These are phyloP conservation scores for Zaprionus ghesquierei DNA, from an alignment of 1,140 invertebrate genomes.

Conservation along the genomic window DNA sequence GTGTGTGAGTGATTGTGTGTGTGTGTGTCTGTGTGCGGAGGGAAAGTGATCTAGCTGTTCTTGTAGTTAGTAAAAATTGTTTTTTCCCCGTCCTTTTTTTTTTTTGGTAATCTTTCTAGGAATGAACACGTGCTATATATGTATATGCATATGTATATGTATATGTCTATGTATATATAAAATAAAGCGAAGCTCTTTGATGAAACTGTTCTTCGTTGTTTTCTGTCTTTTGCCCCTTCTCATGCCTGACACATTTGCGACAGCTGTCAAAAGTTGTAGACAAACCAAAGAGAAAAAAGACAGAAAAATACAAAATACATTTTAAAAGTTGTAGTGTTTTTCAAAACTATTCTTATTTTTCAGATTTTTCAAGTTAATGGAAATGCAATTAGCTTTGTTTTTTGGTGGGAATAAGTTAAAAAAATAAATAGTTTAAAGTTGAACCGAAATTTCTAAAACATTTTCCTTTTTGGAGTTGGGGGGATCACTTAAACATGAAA, in stretches of 20 bases:
- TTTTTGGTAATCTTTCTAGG: constrained; percentile 45
- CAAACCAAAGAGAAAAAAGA: not conserved
- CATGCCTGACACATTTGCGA: not conserved
- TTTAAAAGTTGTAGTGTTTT: not conserved
- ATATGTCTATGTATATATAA: not conserved
- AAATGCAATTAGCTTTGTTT: not conserved
- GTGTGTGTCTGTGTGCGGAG: not conserved
- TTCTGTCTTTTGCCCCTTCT: not conserved
- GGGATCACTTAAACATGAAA: too few species aligned
- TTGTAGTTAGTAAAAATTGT: constrained; percentile 25
- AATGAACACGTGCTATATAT: not conserved
- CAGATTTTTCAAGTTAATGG: not conserved
- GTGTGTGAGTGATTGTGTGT: not conserved
- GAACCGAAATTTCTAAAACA: too few species aligned
- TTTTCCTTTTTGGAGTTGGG: too few species aligned
- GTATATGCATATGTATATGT: constrained; percentile 1
- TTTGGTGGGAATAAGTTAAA: too few species aligned
- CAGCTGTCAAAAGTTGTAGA: not conserved
- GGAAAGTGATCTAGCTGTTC: not conserved
- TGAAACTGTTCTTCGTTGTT: not conserved
- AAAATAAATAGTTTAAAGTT: too few species aligned
- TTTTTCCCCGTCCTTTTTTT: constrained; percentile 20
- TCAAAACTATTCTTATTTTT: not conserved
- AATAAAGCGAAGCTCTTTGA: not conserved
- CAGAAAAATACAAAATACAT: not conserved